phyloP scores from a whole-genome alignment of 2,797 vertebrate genomes.

The Alfaro cultratus region DNA sequence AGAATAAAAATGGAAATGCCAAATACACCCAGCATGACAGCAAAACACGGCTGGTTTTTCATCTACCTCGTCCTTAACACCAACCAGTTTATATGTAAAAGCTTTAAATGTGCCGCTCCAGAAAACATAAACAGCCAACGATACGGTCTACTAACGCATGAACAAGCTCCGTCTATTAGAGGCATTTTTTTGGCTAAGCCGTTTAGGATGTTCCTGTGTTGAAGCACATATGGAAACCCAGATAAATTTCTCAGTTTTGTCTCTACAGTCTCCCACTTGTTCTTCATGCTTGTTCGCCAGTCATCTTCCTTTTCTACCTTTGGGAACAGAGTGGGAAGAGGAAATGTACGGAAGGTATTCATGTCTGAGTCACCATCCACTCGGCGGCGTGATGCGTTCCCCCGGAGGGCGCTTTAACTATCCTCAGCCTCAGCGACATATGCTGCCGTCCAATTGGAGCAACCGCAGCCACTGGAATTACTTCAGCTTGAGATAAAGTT shows the following conservation, averaged over 20 bases:
- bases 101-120: slow-evolving; percentile 63
- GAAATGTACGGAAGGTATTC: slow-evolving; percentile 43
- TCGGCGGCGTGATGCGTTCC: slow-evolving; percentile 48
- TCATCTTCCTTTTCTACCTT: slow-evolving; percentile 51
- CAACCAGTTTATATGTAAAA: slow-evolving; percentile 74
- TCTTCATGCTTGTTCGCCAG: slow-evolving; percentile 40
- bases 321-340: slow-evolving; percentile 63
- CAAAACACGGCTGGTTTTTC: slow-evolving; percentile 40
- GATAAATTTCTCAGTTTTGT: slow-evolving; percentile 69
- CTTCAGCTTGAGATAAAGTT: slow-evolving; percentile 40
- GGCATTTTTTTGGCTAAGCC: slow-evolving; percentile 49
- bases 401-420: slow-evolving; percentile 65
- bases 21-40: slow-evolving; percentile 42
- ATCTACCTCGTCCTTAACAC: slow-evolving; percentile 54
- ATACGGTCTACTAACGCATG: slow-evolving; percentile 52
- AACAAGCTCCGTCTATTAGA: slow-evolving; percentile 59
- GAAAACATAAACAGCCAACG: slow-evolving; percentile 40
- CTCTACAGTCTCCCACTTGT: slow-evolving; percentile 36
- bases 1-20: slow-evolving; percentile 51
- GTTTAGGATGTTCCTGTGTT: slow-evolving; percentile 54
- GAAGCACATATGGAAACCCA: slow-evolving; percentile 64
- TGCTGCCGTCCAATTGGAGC: slow-evolving; percentile 72
- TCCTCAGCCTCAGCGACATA: slow-evolving; percentile 71
- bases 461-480: slow-evolving; percentile 69
- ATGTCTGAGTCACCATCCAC: slow-evolving; percentile 59